These are phyloP conservation scores for Parazoanthus atlanticus DNA, from an alignment of 92 coral and sea anemone species.

Conservation along the genomic window DNA sequence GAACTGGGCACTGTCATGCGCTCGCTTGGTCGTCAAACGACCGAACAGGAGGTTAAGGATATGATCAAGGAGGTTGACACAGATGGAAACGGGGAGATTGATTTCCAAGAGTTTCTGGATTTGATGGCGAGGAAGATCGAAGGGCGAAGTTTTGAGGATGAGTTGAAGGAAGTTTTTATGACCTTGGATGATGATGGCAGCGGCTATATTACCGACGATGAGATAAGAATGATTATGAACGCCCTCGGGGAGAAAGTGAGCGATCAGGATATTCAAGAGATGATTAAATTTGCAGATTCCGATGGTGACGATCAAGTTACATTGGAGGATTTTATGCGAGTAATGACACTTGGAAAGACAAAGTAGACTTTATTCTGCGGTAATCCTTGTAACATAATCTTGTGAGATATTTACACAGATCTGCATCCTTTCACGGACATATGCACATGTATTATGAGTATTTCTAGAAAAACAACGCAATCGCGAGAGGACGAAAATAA, in stretches of 20 bases:
- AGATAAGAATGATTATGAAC: conserved; percentile 36
- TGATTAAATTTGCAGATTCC: conserved; percentile 48
- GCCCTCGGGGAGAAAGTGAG: conserved; percentile 45
- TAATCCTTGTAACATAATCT: background rate
- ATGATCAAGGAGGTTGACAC: conserved; percentile 56
- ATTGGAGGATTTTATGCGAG: conserved; percentile 44
- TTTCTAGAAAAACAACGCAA: background rate
- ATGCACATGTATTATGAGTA: background rate
- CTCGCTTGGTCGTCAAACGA: conserved; percentile 44
- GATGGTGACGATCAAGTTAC: conserved; percentile 47
- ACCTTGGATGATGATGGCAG: conserved; percentile 45
- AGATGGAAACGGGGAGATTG: conserved; percentile 48
- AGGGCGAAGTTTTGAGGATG: conserved; percentile 44
- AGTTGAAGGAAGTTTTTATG: conserved; percentile 42
- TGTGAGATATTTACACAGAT: background rate
- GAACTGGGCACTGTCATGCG: conserved; percentile 48
- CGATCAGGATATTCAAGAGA: conserved; percentile 42
- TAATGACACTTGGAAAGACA: conserved; percentile 47
- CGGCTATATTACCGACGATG: conserved; percentile 40
- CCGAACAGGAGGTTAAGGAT: conserved; percentile 47
- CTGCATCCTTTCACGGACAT: background rate
- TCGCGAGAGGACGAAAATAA: too few relatives aligned
- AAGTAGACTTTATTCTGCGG: background rate
- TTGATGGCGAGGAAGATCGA: conserved; percentile 46
- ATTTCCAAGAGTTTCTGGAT: conserved; percentile 42